Conservation (phyloP, 2,113 vertebrate species). For the Oostethus manadensis region DNA sequence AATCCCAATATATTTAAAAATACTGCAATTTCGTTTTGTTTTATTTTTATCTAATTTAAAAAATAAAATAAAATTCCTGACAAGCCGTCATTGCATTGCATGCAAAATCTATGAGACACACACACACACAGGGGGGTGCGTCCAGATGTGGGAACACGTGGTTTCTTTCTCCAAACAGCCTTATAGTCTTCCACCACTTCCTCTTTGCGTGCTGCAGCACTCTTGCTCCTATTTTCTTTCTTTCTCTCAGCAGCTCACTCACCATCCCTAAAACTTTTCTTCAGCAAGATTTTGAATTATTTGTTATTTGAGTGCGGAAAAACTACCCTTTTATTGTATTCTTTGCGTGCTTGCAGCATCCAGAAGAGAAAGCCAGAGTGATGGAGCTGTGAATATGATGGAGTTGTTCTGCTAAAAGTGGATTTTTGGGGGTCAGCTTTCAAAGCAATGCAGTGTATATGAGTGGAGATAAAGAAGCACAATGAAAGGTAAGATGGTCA, state of each 20-base stretch:
- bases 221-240: constrained; percentile 18
- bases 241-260: neutral
- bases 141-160: constrained; percentile 71
- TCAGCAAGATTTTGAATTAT: neutral
- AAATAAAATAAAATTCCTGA: no score
- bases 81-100: no score
- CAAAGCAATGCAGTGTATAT: constrained; percentile 64
- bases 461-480: constrained; percentile 46
- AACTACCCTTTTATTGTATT: neutral
- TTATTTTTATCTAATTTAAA: no score
- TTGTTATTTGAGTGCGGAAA: no score
- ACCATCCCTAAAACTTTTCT: neutral
- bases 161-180: constrained; percentile 48
- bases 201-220: constrained; percentile 37
- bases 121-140: neutral
- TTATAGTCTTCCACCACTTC: constrained; percentile 48
- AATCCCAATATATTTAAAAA: no score
- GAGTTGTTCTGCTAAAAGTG: neutral
- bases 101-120: no score
- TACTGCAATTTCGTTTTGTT: no score
- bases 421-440: constrained; percentile 4
- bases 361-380: constrained; percentile 1
- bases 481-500: constrained; percentile 69
- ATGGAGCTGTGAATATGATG: constrained; percentile 34
- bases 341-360: neutral